These are phyloP conservation scores for Leucania comma DNA, from an alignment of 2,888 invertebrate species.

Conservation along the genomic window DNA sequence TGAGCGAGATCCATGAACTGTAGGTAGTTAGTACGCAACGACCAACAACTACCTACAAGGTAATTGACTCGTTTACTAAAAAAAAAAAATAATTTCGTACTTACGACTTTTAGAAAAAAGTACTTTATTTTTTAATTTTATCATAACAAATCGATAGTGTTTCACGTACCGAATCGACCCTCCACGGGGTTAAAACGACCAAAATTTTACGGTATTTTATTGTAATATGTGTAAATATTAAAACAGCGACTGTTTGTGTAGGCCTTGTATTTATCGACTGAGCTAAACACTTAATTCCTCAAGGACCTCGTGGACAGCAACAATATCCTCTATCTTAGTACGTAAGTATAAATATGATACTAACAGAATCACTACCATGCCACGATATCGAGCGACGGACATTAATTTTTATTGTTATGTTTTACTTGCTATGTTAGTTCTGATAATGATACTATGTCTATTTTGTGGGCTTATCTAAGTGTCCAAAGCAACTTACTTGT, in stretches of 20 bases:
- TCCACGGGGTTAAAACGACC: too few relatives aligned
- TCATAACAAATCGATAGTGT: too few relatives aligned
- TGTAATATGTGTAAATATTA: conserved; percentile 16
- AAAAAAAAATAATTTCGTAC: too few relatives aligned
- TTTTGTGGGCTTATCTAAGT: not conserved
- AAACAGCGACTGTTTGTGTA: conserved; percentile 9
- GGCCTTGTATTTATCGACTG: conserved; percentile 23
- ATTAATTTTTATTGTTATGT: not conserved
- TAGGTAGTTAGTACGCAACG: too few relatives aligned
- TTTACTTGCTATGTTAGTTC: not conserved
- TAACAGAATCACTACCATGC: not conserved
- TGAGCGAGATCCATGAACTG: too few relatives aligned
- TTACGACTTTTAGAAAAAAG: too few relatives aligned
- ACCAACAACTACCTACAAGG: too few relatives aligned
- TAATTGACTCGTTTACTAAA: too few relatives aligned
- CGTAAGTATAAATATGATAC: conserved; percentile 3
- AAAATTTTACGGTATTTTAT: too few relatives aligned
- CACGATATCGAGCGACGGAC: not conserved
- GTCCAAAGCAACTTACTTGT: not conserved
- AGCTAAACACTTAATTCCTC: conserved; percentile 15
- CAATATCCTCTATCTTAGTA: not conserved
- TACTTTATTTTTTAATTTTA: too few relatives aligned
- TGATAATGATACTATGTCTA: not conserved
- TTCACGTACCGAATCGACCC: too few relatives aligned
- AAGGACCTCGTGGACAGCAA: not conserved